Base-by-base conservation (phyloP, 2,113 vertebrate genomes). In the Psittacara wagleri region DNA sequence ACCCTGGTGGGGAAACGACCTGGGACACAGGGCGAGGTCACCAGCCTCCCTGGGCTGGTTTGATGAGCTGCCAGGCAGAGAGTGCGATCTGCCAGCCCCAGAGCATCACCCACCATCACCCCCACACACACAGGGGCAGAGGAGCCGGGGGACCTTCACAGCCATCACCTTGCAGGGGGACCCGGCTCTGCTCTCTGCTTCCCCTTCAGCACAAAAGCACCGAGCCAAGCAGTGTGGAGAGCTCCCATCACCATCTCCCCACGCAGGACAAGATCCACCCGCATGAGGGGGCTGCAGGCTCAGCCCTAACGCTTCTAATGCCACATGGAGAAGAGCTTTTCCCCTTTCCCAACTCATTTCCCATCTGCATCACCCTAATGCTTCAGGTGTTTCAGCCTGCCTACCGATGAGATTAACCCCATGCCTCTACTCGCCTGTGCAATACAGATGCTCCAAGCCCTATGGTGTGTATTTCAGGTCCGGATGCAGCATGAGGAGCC, bases 161-260 rank as follows among this genome's bases (percentile, higher is more conserved):
- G 81, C 31, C 15, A 1, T 13, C 10, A 1, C 19, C 23, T 64
- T 5, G 1, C 5, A 0, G 20, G 4, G 29, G 55, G 3, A 46
- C 37, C 5, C 1, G 13, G 20, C 69, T 69, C 29, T 41, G 37
- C 24, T 41, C 28, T 54, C 43, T 16, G 33, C 23, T 49, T 35
- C 13, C 22, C 28, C 17, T 17, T 4, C 1, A 17, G 70, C 89
- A 39, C 51, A 23, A 9, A 10, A 52, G 62, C 43, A 1, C 17
- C 0, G 4, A 52, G 54, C 61, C 2, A 1, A 70, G 79, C 4
- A 3, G 43, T 6, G 2, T 2, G 5, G 0, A 2, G 59, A 10
- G 66, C 48, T 46, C 7, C 63, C 72, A 46, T 31, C 59, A 41
- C 19, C 43, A 8, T 6, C 48, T 29, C 35, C 63, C n/a, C 12